phyloP scores from a whole-genome alignment of 1,140 invertebrate species.

The Leptinotarsa lineolata region DNA sequence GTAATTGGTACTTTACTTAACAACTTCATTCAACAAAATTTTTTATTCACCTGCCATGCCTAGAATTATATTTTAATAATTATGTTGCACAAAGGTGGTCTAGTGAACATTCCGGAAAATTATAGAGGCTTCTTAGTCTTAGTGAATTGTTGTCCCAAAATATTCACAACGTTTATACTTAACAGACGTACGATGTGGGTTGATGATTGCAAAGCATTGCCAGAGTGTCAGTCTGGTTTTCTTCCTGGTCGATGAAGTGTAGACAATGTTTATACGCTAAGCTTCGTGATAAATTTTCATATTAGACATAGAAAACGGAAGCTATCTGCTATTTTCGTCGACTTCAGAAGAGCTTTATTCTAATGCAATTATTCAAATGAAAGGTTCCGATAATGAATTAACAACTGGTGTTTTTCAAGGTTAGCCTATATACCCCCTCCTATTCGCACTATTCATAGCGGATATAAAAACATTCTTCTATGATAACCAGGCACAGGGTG shows the following conservation, averaged over 20 bases:
- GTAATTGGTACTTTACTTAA: neutral
- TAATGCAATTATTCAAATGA: neutral
- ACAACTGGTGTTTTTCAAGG: neutral
- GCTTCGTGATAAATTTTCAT: neutral
- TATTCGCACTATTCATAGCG: neutral
- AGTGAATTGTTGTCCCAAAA: neutral
- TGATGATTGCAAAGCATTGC: too few relatives aligned
- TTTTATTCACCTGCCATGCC: neutral
- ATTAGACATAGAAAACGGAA: neutral
- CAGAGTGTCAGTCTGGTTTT: conserved; percentile 11
- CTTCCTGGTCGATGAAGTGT: neutral
- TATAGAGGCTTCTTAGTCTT: neutral
- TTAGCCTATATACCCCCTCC: neutral
- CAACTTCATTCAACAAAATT: neutral
- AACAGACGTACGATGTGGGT: too few relatives aligned
- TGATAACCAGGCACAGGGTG: too few relatives aligned
- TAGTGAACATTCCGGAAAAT: neutral
- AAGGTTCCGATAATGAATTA: neutral
- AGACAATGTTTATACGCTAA: conserved; percentile 1
- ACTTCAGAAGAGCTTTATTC: conserved; percentile 4
- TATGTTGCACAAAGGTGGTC: too few relatives aligned
- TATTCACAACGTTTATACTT: conserved; percentile 10
- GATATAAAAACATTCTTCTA: neutral
- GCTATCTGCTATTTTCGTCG: conserved; percentile 6
- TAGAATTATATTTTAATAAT: neutral